phyloP scores from a whole-genome alignment of 2,797 vertebrate genomes.

The Graptemys geographica region DNA sequence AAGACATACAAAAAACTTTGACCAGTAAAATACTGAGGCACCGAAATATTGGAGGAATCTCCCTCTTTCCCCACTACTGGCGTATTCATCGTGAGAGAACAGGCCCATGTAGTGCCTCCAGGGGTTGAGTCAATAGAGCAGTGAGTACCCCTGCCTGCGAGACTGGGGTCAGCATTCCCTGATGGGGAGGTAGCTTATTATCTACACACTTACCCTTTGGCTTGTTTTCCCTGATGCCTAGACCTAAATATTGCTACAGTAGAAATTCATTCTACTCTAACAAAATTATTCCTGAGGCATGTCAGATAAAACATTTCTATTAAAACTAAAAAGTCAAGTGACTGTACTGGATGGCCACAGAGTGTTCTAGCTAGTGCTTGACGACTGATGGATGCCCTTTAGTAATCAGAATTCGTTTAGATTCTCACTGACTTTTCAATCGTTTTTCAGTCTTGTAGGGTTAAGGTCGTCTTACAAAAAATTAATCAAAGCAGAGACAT shows the following conservation, averaged over 20 bases:
- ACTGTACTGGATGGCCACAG: neutral
- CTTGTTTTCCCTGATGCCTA: neutral
- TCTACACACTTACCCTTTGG: neutral
- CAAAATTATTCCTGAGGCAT: neutral
- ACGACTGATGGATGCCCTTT: neutral
- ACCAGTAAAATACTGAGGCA: neutral
- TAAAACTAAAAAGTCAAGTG: neutral
- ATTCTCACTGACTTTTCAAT: neutral
- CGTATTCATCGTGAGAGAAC: neutral
- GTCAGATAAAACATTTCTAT: neutral
- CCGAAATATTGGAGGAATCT: neutral
- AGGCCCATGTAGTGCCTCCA: fast-evolving
- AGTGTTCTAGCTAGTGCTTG: fast-evolving
- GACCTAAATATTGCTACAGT: neutral
- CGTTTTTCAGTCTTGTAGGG: neutral
- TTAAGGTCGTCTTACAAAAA: neutral
- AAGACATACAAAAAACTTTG: neutral
- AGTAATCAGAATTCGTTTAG: neutral
- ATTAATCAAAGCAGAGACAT: neutral
- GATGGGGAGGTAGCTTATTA: fast-evolving
- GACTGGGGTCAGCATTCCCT: fast-evolving
- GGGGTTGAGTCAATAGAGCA: neutral
- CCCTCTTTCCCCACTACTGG: neutral
- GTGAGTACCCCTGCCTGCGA: neutral
- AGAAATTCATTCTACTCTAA: neutral